Evolutionary conservation across 2,797 vertebrate species (phyloP), one percentile per base, ranked within the genome.

Genomic region (Siniperca obscura): DNA sequence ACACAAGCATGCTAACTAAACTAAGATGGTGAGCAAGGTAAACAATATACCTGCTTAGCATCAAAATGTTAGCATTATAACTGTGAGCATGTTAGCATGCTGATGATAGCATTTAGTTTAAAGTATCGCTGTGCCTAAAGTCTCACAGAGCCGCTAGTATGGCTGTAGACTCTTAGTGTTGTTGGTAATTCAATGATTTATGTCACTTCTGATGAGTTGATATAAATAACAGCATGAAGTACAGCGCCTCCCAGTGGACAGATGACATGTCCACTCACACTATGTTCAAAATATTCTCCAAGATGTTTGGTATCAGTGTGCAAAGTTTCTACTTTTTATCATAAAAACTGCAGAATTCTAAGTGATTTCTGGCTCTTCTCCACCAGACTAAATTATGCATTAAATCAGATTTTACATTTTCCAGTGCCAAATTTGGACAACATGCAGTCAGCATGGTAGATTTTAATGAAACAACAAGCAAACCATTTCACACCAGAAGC

Each of bases 371-470:
- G 52, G 1, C 44, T 81, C 72, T 46, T 78, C 74, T 82, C 82
- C 74, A 76, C 21, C 62, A 19, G 38, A 67, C 48, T 4, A 5
- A 67, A n/a, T 64, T 13, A 86, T 78, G 76, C 83, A 87, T 90
- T 86, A 59, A 77, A 65, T 81, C 90, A 88, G 93, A 76, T 93
- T 93, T 94, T 90, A 92, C 95, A 96, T 95, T 94, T 81, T 96
- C 92, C 91, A 96, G 36, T 21, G 38, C 92, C 94, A 90, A 93
- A 91, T 94, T 94, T 95, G 94, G 95, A 95, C 94, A 92, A 94
- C 95, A 21, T 92, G 93, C 94, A 95, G 94, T 91, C 93, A 96
- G 95, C 95, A 96, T 95, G 95, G 94, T 91, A 94, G 95, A 94
- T 93, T 94, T 95, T 78, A 75, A 81, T 52, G 60, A 81, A 77